These are phyloP conservation scores for Rhabdomys dilectus DNA, from an alignment of 2,113 vertebrate species.

Conservation along the genomic window DNA sequence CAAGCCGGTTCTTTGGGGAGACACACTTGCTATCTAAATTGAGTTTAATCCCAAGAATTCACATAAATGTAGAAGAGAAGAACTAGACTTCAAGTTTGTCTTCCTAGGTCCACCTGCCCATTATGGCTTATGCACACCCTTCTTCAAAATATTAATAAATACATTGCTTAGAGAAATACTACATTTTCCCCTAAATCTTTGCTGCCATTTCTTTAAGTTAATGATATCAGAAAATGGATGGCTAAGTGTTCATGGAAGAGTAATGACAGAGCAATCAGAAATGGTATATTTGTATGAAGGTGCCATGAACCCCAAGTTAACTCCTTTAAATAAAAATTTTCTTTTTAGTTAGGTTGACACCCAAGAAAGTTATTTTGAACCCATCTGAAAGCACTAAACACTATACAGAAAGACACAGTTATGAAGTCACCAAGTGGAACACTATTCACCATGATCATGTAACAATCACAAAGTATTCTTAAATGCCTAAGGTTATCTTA, in stretches of 20 bases:
- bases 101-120: neutral
- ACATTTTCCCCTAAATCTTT: neutral
- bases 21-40: neutral
- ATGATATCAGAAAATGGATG: neutral
- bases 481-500: neutral
- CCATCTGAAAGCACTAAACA: neutral
- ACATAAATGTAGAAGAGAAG: neutral
- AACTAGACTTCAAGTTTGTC: neutral
- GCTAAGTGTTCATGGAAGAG: neutral
- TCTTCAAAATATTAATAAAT: neutral
- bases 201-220: neutral
- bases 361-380: neutral
- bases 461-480: neutral
- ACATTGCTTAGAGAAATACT: neutral
- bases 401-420: neutral
- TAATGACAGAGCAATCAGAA: neutral
- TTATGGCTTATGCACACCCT: neutral
- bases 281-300: neutral
- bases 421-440: neutral
- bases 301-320: neutral
- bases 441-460: neutral
- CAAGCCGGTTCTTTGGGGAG: neutral
- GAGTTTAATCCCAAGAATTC: neutral
- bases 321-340: neutral
- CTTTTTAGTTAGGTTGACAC: neutral